phyloP scores from a whole-genome alignment of 2,797 vertebrate species.

The Oophaga sylvatica region DNA sequence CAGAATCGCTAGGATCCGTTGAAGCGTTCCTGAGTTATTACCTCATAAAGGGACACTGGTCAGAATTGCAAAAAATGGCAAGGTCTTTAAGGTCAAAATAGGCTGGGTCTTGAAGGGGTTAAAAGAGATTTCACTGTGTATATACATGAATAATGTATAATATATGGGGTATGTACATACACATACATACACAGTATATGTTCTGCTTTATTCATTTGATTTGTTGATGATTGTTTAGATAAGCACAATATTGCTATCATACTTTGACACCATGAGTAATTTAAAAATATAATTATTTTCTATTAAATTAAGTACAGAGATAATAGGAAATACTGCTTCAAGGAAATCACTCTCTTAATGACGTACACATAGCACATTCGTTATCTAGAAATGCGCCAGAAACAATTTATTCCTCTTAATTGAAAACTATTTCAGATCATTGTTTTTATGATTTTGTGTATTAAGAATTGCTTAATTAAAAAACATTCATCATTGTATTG shows the following conservation, averaged over 20 bases:
- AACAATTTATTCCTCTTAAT: constrained; percentile 73
- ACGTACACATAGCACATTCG: constrained; percentile 61
- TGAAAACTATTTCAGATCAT: constrained; percentile 73
- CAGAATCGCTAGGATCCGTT: too few species aligned
- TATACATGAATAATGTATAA: too few species aligned
- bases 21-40: too few species aligned
- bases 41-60: too few species aligned
- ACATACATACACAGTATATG: not conserved
- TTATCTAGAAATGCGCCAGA: constrained; percentile 66
- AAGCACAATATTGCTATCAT: constrained; percentile 13
- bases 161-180: not conserved
- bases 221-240: constrained; percentile 35
- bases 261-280: constrained; percentile 34
- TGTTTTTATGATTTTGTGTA: constrained; percentile 79
- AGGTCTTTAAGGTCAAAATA: too few species aligned
- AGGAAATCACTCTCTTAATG: constrained; percentile 47
- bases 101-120: too few species aligned
- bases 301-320: constrained; percentile 49
- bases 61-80: too few species aligned
- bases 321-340: constrained; percentile 45
- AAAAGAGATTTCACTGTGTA: too few species aligned
- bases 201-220: not conserved
- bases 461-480: constrained; percentile 80
- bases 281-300: constrained; percentile 46
- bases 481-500: constrained; percentile 80